Percentiles rank a stretch among this genome's conserved stretches.
phyloP scores from a whole-genome alignment of 2,113 vertebrate genomes.

The Hydropotes inermis region DNA sequence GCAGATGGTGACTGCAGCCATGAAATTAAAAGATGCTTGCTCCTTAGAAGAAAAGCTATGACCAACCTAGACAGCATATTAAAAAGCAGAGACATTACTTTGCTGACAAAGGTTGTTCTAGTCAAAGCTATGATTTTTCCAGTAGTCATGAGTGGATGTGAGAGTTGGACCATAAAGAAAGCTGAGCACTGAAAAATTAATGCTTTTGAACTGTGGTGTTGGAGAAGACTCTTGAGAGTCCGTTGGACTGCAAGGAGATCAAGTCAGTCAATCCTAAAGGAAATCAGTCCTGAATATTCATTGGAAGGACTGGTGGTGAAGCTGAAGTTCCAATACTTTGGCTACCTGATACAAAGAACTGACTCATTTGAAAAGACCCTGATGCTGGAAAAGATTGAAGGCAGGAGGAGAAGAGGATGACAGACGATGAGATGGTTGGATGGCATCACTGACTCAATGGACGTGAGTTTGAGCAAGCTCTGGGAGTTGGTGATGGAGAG shows the following conservation, averaged over 20 bases:
- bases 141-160: not conserved
- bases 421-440: not conserved
- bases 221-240: not conserved
- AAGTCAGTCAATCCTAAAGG: not conserved
- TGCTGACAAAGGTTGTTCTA: not conserved
- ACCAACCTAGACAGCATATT: not conserved
- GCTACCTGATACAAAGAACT: not conserved
- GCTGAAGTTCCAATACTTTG: not conserved
- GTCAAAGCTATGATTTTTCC: not conserved
- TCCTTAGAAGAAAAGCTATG: not conserved
- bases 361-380: not conserved
- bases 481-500: not conserved
- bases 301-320: not conserved
- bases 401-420: not conserved
- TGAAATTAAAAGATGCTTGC: not conserved
- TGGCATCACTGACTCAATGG: not conserved
- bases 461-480: not conserved
- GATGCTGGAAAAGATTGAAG: not conserved
- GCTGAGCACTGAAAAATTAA: not conserved
- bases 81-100: not conserved
- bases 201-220: not conserved
- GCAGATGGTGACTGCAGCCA: not conserved
- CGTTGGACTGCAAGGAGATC: not conserved
- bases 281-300: not conserved
- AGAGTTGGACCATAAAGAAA: not conserved